phyloP scores from a whole-genome alignment of 92 coral and sea anemone species.

The Paragorgia papillata region DNA sequence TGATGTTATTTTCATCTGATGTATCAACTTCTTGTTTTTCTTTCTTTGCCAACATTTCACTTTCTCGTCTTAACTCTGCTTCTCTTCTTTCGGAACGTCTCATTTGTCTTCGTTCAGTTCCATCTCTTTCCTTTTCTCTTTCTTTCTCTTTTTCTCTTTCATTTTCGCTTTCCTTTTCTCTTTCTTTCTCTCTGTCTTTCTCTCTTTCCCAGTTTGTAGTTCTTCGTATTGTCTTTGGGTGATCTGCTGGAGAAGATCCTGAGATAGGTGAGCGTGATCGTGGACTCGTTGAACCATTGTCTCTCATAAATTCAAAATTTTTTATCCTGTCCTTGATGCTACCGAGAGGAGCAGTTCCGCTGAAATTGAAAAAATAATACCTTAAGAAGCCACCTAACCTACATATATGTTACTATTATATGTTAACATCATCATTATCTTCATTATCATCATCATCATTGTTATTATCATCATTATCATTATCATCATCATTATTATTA shows the following conservation, averaged over 20 bases:
- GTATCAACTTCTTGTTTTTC: background rate
- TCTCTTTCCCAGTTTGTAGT: constrained; percentile 22
- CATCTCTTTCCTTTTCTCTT: constrained; percentile 20
- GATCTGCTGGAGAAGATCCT: background rate
- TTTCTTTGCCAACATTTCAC: constrained; percentile 13
- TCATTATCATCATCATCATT: too few relatives aligned
- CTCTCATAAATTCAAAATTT: constrained; percentile 29
- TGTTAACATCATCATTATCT: background rate
- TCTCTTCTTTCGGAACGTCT: constrained; percentile 39
- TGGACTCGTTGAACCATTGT: constrained; percentile 28
- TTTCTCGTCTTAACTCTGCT: constrained; percentile 26
- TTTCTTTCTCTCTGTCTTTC: constrained; percentile 5
- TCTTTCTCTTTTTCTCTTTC: constrained; percentile 17
- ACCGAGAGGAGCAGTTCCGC: constrained; percentile 13
- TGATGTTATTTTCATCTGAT: background rate
- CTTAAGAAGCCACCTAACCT: background rate
- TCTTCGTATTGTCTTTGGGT: background rate
- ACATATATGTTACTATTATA: background rate
- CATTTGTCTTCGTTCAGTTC: constrained; percentile 31
- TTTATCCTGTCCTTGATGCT: constrained; percentile 39
- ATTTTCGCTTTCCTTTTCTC: constrained; percentile 22
- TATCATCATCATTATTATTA: too few relatives aligned
- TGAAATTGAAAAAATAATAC: background rate
- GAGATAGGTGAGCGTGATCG: constrained; percentile 26
- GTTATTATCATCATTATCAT: too few relatives aligned